These are phyloP conservation scores for Diplazon laetatorius DNA, from an alignment of 2,888 invertebrate genomes.

Conservation along the genomic window DNA sequence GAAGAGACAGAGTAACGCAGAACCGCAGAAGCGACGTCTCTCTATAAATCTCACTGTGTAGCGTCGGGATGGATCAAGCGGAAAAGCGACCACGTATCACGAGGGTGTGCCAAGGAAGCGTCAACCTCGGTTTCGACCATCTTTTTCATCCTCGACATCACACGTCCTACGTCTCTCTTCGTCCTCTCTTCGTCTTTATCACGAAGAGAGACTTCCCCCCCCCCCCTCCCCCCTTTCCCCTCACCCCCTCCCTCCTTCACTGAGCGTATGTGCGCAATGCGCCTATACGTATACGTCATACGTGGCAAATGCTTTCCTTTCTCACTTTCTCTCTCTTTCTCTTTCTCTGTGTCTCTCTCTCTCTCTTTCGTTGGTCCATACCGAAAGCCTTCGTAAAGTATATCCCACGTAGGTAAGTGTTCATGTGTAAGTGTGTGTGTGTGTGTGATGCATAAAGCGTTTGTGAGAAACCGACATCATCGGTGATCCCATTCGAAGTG, in stretches of 20 bases:
- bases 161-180: conserved; percentile 43
- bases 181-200: conserved; percentile 43
- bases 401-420: conserved; percentile 24
- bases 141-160: conserved; percentile 32
- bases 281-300: conserved; percentile 64
- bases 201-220: conserved; percentile 41
- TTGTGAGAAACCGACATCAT: conserved; percentile 59
- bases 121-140: conserved; percentile 55
- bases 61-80: conserved; percentile 81
- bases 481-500: conserved; percentile 71
- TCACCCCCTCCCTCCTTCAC: conserved; percentile 36
- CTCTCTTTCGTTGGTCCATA: background rate
- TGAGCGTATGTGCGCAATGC: conserved; percentile 64
- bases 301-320: conserved; percentile 38
- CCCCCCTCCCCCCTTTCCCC: conserved; percentile 30
- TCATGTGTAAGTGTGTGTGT: too few species aligned
- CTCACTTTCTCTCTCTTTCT: too few species aligned
- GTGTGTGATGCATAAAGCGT: too few species aligned
- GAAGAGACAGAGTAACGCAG: conserved; percentile 40
- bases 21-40: conserved; percentile 73
- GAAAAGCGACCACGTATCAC: conserved; percentile 79
- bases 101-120: conserved; percentile 67
- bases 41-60: conserved; percentile 82
- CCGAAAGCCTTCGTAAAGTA: conserved; percentile 12
- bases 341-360: too few species aligned